Conservation (phyloP, 2,113 vertebrate species). For the Panurus biarmicus region DNA sequence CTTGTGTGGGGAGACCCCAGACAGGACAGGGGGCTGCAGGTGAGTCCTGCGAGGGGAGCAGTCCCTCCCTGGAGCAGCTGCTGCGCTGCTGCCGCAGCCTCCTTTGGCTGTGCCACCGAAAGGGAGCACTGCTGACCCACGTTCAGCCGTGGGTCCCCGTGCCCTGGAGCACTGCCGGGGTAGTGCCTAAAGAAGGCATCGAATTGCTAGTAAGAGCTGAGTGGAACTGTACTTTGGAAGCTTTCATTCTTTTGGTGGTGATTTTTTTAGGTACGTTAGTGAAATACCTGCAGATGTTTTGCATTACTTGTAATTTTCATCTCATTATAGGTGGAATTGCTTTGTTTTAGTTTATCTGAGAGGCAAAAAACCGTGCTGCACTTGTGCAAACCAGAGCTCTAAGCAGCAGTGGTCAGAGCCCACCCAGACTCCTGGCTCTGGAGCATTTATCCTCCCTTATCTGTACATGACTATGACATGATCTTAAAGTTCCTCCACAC, state of each 20-base stretch:
- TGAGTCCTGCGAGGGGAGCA: accelerated
- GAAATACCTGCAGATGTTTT: background rate
- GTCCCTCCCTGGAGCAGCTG: background rate
- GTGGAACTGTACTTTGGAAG: background rate
- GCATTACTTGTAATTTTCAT: background rate
- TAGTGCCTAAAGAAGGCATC: accelerated
- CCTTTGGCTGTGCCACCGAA: accelerated
- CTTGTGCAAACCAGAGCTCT: background rate
- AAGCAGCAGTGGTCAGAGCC: background rate
- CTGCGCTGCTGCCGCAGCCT: background rate
- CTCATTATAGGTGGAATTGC: background rate
- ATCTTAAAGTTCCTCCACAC: background rate
- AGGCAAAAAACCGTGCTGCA: background rate
- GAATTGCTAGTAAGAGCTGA: background rate
- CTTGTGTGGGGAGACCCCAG: background rate
- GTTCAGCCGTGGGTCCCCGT: background rate
- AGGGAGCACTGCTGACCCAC: background rate
- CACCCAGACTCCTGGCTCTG: background rate
- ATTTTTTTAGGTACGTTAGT: background rate
- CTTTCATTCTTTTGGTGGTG: background rate
- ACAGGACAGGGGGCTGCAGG: background rate
- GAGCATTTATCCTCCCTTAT: background rate
- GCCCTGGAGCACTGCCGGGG: background rate
- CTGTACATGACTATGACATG: no score
- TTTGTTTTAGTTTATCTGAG: background rate